A percentile compares a stretch with the other conserved stretches of the same genome.
Conservation (phyloP, 2,888 invertebrate genomes). For the Rhorus exstirpatorius region DNA sequence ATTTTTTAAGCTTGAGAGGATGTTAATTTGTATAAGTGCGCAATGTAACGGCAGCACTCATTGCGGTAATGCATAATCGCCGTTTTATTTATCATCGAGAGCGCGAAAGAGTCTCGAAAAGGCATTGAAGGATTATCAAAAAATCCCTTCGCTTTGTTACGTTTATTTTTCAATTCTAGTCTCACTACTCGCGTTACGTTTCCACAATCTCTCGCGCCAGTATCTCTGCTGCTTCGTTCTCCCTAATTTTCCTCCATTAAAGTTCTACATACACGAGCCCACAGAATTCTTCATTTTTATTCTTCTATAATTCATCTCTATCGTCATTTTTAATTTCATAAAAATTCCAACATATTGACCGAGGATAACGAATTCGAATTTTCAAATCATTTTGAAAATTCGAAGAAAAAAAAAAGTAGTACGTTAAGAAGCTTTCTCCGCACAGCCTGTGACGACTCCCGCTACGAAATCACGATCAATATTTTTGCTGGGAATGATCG, state of each 20-base stretch:
- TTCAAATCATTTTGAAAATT: no score
- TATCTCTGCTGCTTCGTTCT: not conserved
- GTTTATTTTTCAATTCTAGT: not conserved
- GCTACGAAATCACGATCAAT: no score
- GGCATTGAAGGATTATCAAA: conserved; percentile 13
- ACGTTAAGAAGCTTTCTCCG: no score
- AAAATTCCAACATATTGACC: no score
- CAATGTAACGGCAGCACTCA: conserved; percentile 2
- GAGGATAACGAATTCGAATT: no score
- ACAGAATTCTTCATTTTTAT: no score
- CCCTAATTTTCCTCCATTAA: conserved; percentile 17
- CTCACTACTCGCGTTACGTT: conserved; percentile 19
- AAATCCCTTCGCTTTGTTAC: conserved; percentile 21
- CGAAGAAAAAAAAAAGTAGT: no score
- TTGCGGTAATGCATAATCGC: conserved; percentile 10
- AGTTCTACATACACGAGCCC: no score
- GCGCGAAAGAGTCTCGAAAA: conserved; percentile 23
- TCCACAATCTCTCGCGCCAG: not conserved
- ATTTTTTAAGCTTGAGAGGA: conserved; percentile 28
- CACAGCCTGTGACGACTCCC: no score
- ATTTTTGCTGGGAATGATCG: no score
- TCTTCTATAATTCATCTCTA: no score
- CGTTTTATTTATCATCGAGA: conserved; percentile 75
- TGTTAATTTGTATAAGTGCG: conserved; percentile 31
- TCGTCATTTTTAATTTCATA: no score